phyloP scores from a whole-genome alignment of 1,140 invertebrate genomes.

The Centruroides vittatus region DNA sequence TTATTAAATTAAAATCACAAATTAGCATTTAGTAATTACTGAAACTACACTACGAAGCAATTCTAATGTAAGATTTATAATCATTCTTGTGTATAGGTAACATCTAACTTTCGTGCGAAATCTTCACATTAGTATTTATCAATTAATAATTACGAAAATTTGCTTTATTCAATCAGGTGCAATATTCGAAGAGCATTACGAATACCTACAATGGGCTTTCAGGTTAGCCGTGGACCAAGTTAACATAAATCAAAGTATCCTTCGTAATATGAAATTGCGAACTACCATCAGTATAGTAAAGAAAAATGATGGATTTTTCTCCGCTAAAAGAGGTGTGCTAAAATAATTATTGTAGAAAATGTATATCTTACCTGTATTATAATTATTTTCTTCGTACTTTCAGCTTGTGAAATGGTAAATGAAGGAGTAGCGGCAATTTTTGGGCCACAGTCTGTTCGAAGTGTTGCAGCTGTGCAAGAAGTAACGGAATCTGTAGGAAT shows the following conservation, averaged over 20 bases:
- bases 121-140: no score
- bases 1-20: no score
- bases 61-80: no score
- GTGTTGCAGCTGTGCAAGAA: slow-evolving; percentile 84
- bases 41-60: no score
- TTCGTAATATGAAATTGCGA: slow-evolving; percentile 63
- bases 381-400: background rate
- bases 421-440: slow-evolving; percentile 84
- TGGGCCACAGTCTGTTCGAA: slow-evolving; percentile 76
- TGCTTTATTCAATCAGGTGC: slow-evolving; percentile 44
- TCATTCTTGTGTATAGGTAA: no score
- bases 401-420: slow-evolving; percentile 76
- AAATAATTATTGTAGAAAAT: no score
- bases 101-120: no score
- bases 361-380: no score
- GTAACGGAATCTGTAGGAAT: slow-evolving; percentile 93
- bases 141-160: no score
- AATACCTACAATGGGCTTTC: slow-evolving; percentile 74
- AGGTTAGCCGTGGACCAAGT: slow-evolving; percentile 78
- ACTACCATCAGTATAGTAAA: slow-evolving; percentile 75
- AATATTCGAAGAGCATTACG: slow-evolving; percentile 69
- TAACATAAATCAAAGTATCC: slow-evolving; percentile 60
- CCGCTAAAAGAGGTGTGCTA: slow-evolving; percentile 64
- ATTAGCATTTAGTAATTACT: no score
- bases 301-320: slow-evolving; percentile 77